Base-by-base conservation (phyloP, 2,113 vertebrate species). In the Nicator chloris region DNA sequence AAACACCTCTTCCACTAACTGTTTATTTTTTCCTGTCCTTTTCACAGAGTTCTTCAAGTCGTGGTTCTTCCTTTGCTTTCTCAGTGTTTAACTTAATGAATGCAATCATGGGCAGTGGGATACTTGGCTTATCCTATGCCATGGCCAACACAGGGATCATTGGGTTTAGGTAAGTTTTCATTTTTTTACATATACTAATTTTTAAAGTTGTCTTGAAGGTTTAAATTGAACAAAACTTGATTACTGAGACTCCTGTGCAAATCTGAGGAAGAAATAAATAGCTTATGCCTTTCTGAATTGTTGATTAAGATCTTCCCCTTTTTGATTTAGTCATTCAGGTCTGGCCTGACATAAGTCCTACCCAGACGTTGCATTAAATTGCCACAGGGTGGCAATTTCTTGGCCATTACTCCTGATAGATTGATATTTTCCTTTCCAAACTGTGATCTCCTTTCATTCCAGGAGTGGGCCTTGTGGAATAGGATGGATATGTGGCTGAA, bases 71-170 rank as follows among this genome's bases (percentile, higher is more conserved):
- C 17, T 99, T 99, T 77, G 94, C 96, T 45, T 98, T 98, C 71
- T 99, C 98, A 10, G 99, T 99, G 22, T 99, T 99, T 91, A 99
- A 99, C 96, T 92, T 99, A 95, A 99, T 99, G 98, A 99, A 99
- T 39, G 99, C 99, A 4, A 99, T 99, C 95, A 99, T 99, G 99
- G 99, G 99, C 82, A 99, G 99, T 64, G 99, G 99, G 15, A 99
- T 99, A 75, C 98, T 99, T 69, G 99, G 99, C 26, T 98, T 99
- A 49, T 98, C 99, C 49, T 99, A 98, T 82, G 98, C 98, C 44
- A 99, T 99, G 99, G 98, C 99, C 44, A 98, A 93, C 94, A 99
- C 99, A 3, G 99, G 99, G 60, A 97, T 99, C 65, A n/a, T 99
- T 71, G 98, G 98, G 59, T 99, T 99, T 97, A 98, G 98, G 99